These are phyloP conservation scores for Pipistrellus pipistrellus DNA, from an alignment of 2,797 vertebrate genomes.

Conservation along the genomic window DNA sequence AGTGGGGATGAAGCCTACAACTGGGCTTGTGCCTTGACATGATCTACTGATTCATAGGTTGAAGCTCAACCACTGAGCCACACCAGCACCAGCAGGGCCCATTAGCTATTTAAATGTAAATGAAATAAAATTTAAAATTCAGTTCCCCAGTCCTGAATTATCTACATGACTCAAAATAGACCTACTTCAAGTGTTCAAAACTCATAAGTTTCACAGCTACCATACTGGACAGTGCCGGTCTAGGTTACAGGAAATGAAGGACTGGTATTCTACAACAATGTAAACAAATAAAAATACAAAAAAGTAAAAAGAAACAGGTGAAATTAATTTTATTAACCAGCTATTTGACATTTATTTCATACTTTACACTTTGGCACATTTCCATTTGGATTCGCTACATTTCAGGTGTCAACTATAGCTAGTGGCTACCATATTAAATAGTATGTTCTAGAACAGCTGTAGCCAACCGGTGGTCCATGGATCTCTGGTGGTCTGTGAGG, in stretches of 20 bases:
- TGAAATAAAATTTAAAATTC: slow-evolving; percentile 10
- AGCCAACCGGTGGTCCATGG: no score
- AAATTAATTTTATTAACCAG: slow-evolving; percentile 26
- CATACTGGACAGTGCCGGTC: not conserved
- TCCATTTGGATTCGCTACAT: not conserved
- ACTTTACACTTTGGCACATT: not conserved
- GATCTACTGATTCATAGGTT: no score
- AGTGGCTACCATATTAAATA: not conserved
- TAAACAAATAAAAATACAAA: not conserved
- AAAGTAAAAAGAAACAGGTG: not conserved
- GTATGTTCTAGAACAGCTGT: not conserved
- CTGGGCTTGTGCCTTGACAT: no score
- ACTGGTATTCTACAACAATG: not conserved
- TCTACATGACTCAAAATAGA: no score
- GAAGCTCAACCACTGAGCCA: no score
- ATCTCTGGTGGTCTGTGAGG: no score
- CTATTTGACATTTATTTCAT: not conserved
- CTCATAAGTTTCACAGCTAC: not conserved
- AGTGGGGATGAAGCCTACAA: no score
- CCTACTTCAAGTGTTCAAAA: not conserved
- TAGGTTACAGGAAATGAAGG: not conserved
- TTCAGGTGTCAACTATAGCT: not conserved
- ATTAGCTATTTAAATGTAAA: not conserved
- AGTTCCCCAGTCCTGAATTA: no score
- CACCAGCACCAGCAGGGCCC: no score